Base-by-base conservation (phyloP, 2,888 invertebrate species). In the Folsomia manolachei region DNA sequence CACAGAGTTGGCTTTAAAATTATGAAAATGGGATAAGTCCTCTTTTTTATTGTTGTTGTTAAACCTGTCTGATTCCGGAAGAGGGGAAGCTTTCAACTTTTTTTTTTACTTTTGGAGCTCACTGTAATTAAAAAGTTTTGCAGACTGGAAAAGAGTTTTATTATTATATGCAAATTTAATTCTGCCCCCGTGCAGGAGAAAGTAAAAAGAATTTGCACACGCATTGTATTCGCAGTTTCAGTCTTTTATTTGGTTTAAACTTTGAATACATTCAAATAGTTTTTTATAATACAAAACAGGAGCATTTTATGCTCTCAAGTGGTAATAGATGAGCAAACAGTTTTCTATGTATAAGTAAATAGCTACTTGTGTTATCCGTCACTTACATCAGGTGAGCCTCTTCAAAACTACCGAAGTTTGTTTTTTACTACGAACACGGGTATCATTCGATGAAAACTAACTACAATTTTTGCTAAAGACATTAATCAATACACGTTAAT, bases 51-150 rank as follows among this genome's bases (percentile, higher is more conserved):
- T 63, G 25, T 63, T 25, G 26, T 63, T 63, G 18, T 62, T 62
- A 21, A 39, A 39, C 39, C 39, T 39, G 39, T 62, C 27, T 63
- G n/a, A 63, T 63, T 27, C 25, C 24, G 1, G 26, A 19, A 2
- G 19, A 62, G 25, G 18, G 24, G 2, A 11, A 24, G 24, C 62
- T 62, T n/a, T 23, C 24, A 23, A 21, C 24, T 4, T 63, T 14
- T 7, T 24, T 7, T n/a, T 25, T 63, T n/a, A n/a, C n/a, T n/a
- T n/a, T n/a, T n/a, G n/a, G n/a, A n/a, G n/a, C n/a, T n/a, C 27
- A 25, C n/a, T 4, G 27, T 63, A 63, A 63, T 63, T 63, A 63
- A 63, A 63, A 63, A 63, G 63, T 63, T 63, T 63, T n/a, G 25
- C 14, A 9, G 4, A 14, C 39, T 14, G 14, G 14, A 39, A 39